A percentile compares a stretch with the other conserved stretches of the same genome.
These are phyloP conservation scores for Colaptes auratus DNA, from an alignment of 2,113 vertebrate genomes.

Conservation along the genomic window DNA sequence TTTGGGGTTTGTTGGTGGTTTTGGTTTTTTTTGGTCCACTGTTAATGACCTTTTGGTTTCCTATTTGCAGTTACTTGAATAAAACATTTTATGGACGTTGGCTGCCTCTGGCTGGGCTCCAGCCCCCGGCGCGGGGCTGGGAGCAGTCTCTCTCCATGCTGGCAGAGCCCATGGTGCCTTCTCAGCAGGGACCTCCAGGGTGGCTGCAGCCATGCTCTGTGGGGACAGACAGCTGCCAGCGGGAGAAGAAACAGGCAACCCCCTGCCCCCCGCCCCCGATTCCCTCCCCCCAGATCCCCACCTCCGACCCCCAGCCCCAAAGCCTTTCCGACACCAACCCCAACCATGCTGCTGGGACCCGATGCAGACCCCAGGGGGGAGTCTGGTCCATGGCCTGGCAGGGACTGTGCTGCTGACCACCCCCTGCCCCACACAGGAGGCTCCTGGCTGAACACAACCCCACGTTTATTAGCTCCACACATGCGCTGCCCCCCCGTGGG, in stretches of 20 bases:
- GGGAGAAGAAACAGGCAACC: background rate
- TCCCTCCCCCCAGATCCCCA: background rate
- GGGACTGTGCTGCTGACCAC: background rate
- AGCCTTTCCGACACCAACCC: background rate
- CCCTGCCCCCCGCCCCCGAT: background rate
- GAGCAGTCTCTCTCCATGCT: background rate
- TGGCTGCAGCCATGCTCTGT: background rate
- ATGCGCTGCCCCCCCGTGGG: background rate
- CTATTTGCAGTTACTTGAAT: conserved; percentile 86
- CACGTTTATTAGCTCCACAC: background rate
- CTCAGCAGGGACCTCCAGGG: background rate
- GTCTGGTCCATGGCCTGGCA: background rate
- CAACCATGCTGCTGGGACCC: fast-evolving
- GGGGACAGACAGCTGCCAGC: background rate
- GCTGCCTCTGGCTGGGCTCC: background rate
- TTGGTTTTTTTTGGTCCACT: background rate
- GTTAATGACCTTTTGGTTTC: conserved; percentile 73
- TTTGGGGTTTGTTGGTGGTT: background rate
- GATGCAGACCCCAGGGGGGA: fast-evolving
- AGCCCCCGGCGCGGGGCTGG: background rate
- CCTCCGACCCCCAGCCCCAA: no score
- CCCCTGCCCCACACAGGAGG: background rate
- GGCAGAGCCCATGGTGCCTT: background rate
- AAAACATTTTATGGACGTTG: conserved; percentile 75
- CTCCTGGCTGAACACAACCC: background rate